Percentiles rank a stretch among this genome's conserved stretches.
These are phyloP conservation scores for Embiotoca jacksoni DNA, from an alignment of 2,113 vertebrate species.

Conservation along the genomic window DNA sequence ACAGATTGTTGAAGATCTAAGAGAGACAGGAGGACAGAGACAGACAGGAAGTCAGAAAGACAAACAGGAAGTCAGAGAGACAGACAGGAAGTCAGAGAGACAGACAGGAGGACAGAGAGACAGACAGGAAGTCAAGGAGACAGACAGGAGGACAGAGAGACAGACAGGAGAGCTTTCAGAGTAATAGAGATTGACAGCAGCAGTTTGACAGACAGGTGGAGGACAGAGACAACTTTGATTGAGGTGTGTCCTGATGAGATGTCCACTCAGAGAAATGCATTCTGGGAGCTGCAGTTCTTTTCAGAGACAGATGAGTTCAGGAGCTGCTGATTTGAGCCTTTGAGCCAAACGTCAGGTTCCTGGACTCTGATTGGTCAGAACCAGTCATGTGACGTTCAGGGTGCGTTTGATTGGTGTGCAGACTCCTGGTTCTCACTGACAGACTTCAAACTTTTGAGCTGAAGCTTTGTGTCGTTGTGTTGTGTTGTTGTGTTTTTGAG, in stretches of 20 bases:
- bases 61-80: not conserved
- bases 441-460: too few relatives aligned
- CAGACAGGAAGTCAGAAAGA: not conserved
- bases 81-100: not conserved
- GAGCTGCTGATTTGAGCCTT: not conserved
- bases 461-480: too few relatives aligned
- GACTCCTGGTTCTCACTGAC: too few relatives aligned
- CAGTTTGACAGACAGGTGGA: not conserved
- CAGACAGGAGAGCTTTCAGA: not conserved
- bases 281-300: constrained; percentile 12
- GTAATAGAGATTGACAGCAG: too few relatives aligned
- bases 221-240: not conserved
- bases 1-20: too few relatives aligned
- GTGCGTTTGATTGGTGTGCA: too few relatives aligned
- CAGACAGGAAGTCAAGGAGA: not conserved
- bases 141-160: too few relatives aligned
- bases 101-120: not conserved
- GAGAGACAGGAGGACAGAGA: not conserved
- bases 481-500: too few relatives aligned
- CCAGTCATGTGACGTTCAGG: too few relatives aligned
- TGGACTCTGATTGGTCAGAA: too few relatives aligned
- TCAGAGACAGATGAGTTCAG: too few relatives aligned
- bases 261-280: constrained; percentile 15
- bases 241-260: not conserved
- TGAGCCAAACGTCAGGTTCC: not conserved